Evolutionary conservation across 2,888 invertebrate species (phyloP).

Genomic region (Apeira syringaria): DNA sequence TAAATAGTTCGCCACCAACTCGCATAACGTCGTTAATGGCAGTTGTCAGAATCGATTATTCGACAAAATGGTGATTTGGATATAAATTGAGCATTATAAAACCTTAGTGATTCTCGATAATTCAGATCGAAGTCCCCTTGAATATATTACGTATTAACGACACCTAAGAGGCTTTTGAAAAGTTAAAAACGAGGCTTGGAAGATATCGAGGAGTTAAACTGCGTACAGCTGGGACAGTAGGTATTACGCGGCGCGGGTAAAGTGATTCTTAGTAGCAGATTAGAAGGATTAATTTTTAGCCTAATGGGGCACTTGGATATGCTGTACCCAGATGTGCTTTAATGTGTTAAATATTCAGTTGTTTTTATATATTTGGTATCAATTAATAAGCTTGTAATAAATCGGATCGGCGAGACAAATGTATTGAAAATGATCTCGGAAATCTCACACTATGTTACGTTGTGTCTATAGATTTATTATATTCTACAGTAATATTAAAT

Average conservation of each 20-base stretch:
- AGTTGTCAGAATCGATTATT: slow-evolving; percentile 36
- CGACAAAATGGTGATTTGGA: slow-evolving; percentile 19
- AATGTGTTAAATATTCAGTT: too few relatives aligned
- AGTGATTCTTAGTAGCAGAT: slow-evolving; percentile 9
- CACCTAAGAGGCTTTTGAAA: slow-evolving; percentile 36
- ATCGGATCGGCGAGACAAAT: too few relatives aligned
- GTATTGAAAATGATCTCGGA: too few relatives aligned
- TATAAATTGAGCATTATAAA: slow-evolving; percentile 30
- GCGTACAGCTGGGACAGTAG: slow-evolving; percentile 2
- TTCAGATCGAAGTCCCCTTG: slow-evolving; percentile 30
- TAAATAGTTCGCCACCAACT: slow-evolving; percentile 44
- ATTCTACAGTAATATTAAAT: too few relatives aligned
- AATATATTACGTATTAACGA: slow-evolving; percentile 33
- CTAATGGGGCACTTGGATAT: slow-evolving; percentile 11
- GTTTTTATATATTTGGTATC: too few relatives aligned
- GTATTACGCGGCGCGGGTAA: too few relatives aligned
- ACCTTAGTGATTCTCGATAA: slow-evolving; percentile 25
- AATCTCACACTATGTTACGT: too few relatives aligned
- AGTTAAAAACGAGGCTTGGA: slow-evolving; percentile 23
- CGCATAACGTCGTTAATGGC: slow-evolving; percentile 45
- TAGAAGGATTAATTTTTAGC: slow-evolving; percentile 7
- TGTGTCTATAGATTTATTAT: too few relatives aligned
- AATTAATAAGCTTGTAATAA: too few relatives aligned
- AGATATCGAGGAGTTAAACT: slow-evolving; percentile 12
- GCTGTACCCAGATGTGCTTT: too few relatives aligned